These are phyloP conservation scores for Agriopis leucophaearia DNA, from an alignment of 2,888 invertebrate genomes.

Conservation along the genomic window DNA sequence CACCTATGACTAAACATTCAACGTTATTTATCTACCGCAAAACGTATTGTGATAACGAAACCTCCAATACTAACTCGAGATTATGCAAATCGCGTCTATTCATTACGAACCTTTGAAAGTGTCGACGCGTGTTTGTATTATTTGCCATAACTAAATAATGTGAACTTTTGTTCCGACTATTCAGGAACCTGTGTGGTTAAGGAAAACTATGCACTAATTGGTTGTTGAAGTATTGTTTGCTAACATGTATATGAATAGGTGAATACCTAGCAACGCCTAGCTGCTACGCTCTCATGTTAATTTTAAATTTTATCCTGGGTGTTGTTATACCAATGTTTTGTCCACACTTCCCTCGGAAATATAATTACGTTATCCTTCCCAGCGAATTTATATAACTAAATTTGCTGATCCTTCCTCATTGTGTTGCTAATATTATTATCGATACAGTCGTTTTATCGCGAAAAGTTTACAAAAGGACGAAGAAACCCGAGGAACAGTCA, in stretches of 20 bases:
- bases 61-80: neutral
- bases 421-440: too few relatives aligned
- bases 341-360: neutral
- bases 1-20: conserved; percentile 9
- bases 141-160: conserved; percentile 7
- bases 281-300: neutral
- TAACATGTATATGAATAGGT: neutral
- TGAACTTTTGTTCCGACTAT: conserved; percentile 9
- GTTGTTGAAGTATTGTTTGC: conserved; percentile 1
- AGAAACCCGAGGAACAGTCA: too few relatives aligned
- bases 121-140: conserved; percentile 8
- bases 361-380: neutral
- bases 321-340: neutral
- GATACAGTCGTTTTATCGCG: too few relatives aligned
- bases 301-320: neutral
- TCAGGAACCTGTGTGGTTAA: conserved; percentile 4
- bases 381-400: too few relatives aligned
- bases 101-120: conserved; percentile 6
- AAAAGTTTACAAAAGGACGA: too few relatives aligned
- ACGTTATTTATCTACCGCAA: conserved; percentile 14
- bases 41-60: conserved; percentile 4
- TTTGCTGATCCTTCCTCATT: too few relatives aligned
- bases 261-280: neutral
- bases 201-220: conserved; percentile 12
- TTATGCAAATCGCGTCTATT: conserved; percentile 23